phyloP scores from a whole-genome alignment of 2,113 vertebrate species.

The Dolichallabes microphthalmus region DNA sequence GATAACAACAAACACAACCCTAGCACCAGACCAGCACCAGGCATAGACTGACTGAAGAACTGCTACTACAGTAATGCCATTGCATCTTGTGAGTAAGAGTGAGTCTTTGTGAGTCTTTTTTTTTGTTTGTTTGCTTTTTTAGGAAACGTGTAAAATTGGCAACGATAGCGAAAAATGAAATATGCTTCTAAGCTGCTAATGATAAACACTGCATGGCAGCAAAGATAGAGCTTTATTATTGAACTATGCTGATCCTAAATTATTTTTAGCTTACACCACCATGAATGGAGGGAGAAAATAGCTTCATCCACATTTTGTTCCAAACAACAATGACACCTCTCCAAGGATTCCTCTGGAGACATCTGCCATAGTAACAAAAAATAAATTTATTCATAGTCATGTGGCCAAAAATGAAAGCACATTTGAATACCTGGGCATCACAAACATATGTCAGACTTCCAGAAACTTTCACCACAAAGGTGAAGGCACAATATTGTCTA shows the following conservation, averaged over 20 bases:
- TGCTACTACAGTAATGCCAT: slow-evolving; percentile 12
- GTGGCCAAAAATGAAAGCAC: neutral
- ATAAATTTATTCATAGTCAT: neutral
- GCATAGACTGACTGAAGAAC: neutral
- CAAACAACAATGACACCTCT: neutral
- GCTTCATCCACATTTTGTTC: neutral
- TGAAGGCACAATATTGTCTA: neutral
- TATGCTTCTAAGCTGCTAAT: neutral
- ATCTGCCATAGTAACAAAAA: neutral
- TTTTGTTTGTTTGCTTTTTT: neutral
- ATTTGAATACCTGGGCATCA: neutral
- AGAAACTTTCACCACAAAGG: neutral
- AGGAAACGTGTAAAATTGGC: neutral
- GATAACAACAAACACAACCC: slow-evolving; percentile 18
- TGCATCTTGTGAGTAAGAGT: slow-evolving; percentile 20
- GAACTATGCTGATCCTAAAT: neutral
- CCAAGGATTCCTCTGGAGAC: neutral
- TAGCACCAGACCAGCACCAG: slow-evolving; percentile 9
- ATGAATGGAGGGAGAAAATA: neutral
- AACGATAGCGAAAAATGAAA: neutral
- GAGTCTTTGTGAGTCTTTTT: no score
- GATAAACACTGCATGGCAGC: neutral
- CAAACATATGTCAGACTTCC: neutral
- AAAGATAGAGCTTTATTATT: neutral
- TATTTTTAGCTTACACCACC: neutral